phyloP scores from a whole-genome alignment of 2,797 vertebrate genomes.

The Alca torda region DNA sequence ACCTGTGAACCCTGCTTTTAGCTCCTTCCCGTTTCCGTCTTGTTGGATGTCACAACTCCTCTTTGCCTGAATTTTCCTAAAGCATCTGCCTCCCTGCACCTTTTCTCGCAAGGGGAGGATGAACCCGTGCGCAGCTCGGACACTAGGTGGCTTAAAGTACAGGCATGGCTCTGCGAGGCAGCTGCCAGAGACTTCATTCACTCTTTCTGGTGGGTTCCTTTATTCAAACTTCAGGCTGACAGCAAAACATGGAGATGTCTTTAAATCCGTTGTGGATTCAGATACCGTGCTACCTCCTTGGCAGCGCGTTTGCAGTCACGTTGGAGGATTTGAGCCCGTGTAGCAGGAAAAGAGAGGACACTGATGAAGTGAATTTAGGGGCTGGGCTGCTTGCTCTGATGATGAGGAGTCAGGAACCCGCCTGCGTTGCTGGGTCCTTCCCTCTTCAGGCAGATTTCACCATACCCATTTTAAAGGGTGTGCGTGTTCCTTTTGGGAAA shows the following conservation, averaged over 20 bases:
- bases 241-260: background rate
- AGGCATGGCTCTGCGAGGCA: background rate
- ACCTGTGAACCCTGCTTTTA: fast-evolving
- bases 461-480: background rate
- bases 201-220: slow-evolving; percentile 54
- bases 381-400: background rate
- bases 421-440: background rate
- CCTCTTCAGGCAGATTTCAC: background rate
- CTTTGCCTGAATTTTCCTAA: background rate
- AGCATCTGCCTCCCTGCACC: background rate
- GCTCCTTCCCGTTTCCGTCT: background rate
- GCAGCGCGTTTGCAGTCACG: background rate
- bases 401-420: background rate
- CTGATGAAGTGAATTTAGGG: background rate
- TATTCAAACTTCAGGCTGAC: slow-evolving; percentile 9
- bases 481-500: background rate
- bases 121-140: slow-evolving; percentile 43
- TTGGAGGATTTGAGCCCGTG: background rate
- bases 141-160: slow-evolving; percentile 77
- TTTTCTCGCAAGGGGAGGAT: background rate
- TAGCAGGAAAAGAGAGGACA: background rate
- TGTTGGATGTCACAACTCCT: background rate
- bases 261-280: background rate
- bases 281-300: background rate
- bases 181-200: slow-evolving; percentile 18